phyloP scores from a whole-genome alignment of 2,113 vertebrate genomes.

The Acinonyx jubatus region DNA sequence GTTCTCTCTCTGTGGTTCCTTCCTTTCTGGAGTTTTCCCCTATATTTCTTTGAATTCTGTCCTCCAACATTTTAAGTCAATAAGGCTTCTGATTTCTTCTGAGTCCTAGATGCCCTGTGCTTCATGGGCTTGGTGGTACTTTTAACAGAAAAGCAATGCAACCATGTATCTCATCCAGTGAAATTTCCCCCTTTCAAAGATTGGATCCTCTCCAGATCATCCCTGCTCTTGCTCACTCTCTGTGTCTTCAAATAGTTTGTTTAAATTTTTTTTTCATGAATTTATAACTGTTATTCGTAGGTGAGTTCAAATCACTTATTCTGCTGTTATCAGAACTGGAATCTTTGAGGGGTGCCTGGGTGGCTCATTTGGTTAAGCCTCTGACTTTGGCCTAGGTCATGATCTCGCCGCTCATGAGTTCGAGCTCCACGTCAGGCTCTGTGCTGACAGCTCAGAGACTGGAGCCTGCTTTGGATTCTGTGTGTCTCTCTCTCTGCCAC shows the following conservation, averaged over 20 bases:
- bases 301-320: neutral
- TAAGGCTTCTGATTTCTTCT: neutral
- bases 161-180: neutral
- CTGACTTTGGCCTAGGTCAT: no score
- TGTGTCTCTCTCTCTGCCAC: no score
- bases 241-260: neutral
- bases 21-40: neutral
- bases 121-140: neutral
- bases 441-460: no score
- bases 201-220: neutral
- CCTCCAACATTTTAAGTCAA: neutral
- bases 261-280: neutral
- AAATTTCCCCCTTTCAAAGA: neutral
- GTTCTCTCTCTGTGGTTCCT: neutral
- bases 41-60: neutral
- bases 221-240: neutral
- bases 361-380: no score
- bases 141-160: neutral
- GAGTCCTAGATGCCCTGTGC: neutral
- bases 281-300: neutral
- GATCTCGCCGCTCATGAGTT: no score
- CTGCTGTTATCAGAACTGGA: neutral
- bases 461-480: no score
- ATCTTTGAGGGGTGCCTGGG: neutral
- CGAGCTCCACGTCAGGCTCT: no score